These are phyloP conservation scores for Poecilia latipinna DNA, from an alignment of 2,113 vertebrate genomes.

Conservation along the genomic window DNA sequence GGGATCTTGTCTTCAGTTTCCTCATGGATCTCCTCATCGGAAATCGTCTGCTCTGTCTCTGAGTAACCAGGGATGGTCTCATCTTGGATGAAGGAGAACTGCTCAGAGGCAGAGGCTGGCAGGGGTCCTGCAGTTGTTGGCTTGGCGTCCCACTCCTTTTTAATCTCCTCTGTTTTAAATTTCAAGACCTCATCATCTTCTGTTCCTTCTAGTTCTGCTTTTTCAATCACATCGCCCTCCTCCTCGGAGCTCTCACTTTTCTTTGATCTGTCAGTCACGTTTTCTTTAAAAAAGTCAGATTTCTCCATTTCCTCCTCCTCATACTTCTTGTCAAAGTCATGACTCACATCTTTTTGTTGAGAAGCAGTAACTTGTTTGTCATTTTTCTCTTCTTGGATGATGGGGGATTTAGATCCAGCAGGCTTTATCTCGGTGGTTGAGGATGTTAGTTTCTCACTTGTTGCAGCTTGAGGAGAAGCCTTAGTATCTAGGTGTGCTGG, in stretches of 20 bases:
- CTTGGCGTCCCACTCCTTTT: constrained; percentile 71
- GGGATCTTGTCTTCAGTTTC: constrained; percentile 91
- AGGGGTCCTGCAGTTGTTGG: constrained; percentile 20
- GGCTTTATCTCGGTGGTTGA: constrained; percentile 67
- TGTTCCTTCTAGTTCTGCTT: constrained; percentile 91
- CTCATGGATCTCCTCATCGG: constrained; percentile 96
- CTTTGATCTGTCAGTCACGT: constrained; percentile 75
- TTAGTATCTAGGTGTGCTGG: constrained; percentile 56
- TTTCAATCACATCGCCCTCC: constrained; percentile 89
- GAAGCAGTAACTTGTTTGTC: constrained; percentile 35
- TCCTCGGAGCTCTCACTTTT: constrained; percentile 84
- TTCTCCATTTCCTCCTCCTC: constrained; percentile 79
- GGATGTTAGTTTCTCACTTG: constrained; percentile 72
- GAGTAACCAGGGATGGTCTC: constrained; percentile 98
- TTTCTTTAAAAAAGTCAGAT: constrained; percentile 54
- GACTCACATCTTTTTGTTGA: constrained; percentile 51
- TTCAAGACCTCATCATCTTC: constrained; percentile 82
- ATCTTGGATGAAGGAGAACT: constrained; percentile 94
- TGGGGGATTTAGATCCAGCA: constrained; percentile 50
- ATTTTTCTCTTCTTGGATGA: constrained; percentile 44
- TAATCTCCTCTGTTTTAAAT: constrained; percentile 71
- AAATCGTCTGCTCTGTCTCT: constrained; percentile 97
- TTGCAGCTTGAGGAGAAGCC: constrained; percentile 53
- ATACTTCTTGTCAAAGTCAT: constrained; percentile 77
- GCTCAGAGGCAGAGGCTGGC: constrained; percentile 80